A percentile compares a stretch with the other conserved stretches of the same genome.
phyloP scores from a whole-genome alignment of 1,140 invertebrate species.

The Aphaenogaster rudis region DNA sequence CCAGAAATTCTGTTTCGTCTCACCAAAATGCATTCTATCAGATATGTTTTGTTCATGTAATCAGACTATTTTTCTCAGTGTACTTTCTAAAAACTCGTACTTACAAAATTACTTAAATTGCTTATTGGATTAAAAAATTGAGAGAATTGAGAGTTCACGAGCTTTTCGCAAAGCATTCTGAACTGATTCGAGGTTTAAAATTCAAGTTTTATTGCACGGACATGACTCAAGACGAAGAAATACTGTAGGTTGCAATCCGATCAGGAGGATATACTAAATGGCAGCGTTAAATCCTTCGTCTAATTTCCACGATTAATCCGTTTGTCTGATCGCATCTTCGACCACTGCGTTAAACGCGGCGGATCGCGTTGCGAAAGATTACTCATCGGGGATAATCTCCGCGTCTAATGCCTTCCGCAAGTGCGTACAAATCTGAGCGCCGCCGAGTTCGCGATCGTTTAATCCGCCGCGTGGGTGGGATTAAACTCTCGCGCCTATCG shows the following conservation, averaged over 20 bases:
- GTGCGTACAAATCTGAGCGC: conserved; percentile 11
- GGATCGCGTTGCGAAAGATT: conserved; percentile 17
- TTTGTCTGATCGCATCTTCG: not conserved
- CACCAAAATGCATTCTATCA: too few species aligned
- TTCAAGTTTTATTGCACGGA: not conserved
- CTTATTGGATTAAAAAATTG: not conserved
- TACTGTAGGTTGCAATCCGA: not conserved
- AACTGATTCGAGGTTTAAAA: not conserved
- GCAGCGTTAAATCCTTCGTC: conserved; percentile 10
- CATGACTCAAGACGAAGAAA: not conserved
- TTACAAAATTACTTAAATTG: not conserved
- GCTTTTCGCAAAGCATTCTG: not conserved
- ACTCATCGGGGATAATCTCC: conserved; percentile 45
- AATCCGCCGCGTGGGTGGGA: conserved; percentile 13
- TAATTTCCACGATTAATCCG: conserved; percentile 43
- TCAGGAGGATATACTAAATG: not conserved
- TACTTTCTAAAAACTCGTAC: not conserved
- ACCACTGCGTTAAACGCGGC: not conserved
- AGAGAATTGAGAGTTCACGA: not conserved
- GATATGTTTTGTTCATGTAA: too few species aligned
- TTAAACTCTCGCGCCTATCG: conserved; percentile 32
- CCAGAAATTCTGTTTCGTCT: too few species aligned
- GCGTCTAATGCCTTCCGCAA: conserved; percentile 36
- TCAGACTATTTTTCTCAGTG: too few species aligned
- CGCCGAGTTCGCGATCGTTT: too few species aligned